Base-by-base conservation (phyloP, 1,140 invertebrate species). In the Drosophila nasuta region DNA sequence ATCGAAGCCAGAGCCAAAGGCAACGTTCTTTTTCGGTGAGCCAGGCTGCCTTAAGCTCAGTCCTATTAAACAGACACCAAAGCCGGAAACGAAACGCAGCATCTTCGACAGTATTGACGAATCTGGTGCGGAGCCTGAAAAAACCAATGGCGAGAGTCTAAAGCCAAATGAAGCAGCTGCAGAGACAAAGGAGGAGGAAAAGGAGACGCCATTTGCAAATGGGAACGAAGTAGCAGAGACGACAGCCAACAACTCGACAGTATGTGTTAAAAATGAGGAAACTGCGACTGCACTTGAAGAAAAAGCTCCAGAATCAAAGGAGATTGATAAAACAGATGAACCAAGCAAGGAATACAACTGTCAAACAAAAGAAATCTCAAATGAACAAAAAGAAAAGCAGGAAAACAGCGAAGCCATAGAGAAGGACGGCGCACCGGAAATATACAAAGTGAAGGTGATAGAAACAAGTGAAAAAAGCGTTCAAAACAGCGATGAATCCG, bases 1-100 rank as follows among this genome's bases (percentile, higher is more conserved):
- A 0, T 66, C 81, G 0, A 79, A 91, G 58, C 56, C 70, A 5
- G 91, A 92, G 75, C 88, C 91, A 8, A 92, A 92, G 60, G 89
- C 92, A 0, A 93, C 89, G 4, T 94, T 94, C 72, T 94, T 94
- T 62, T 94, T 94, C 62, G 93, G 93, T 5, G 93, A 93, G 20
- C 92, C 93, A 0, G 93, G 92, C 5, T 93, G 92, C 60, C 82
- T 92, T 2, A 92, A 93, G 74, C 73, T 93, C 7, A 91, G 86
- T 69, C 90, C 90, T 13, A 90, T 91, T 15, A 92, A 91, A 54
- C 79, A 82, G 71, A 69, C 65, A 59, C 48, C 79, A 45, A 83
- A 83, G 62, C 73, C 68, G n/a, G 77, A 87, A 66, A 63, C 71
- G 0, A 87, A 90, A 20, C 72, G 79, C 2, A 90, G 86, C 62